Evolutionary conservation across 1,140 invertebrate species (phyloP), one percentile per base, ranked within the genome.

Genomic region (Probaryconus sp.): DNA sequence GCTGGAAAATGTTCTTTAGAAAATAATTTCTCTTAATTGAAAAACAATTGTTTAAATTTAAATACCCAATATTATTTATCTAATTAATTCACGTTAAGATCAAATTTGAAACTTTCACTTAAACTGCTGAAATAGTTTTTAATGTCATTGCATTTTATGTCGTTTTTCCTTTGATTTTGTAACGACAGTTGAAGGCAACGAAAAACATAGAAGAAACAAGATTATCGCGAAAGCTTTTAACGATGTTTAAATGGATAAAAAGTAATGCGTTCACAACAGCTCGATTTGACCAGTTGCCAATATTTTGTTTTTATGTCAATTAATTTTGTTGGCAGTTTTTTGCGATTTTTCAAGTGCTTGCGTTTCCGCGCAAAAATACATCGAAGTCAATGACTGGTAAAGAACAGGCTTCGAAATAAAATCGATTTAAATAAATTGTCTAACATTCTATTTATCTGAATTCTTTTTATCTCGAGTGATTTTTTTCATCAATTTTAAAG

Each of bases 231-330:
- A 43, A 33, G 40, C 53, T 58, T 43, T 58, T 58, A 45, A 45
- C 40, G 28, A 26, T 28, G 18, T 58, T 43, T 45, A 58, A 56
- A 17, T 13, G 17, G 20, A 13, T 17, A 35, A 45, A 58, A 58
- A 58, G 17, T 58, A 40, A 31, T 40, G 9, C 14, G 6, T n/a
- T n/a, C n/a, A n/a, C n/a, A n/a, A n/a, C n/a, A n/a, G 53, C 28
- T 58, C 38, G 5, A 58, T 58, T 58, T 45, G 40, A 58, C 53
- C 28, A 45, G 38, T 35, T 58, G 53, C 38, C 53, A 58, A 58
- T 58, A 35, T 43, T 58, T 33, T 43, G 28, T 40, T 58, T 58
- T 58, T 45, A 45, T 21, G 30, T 45, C 7, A 40, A 45, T 58
- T 33, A 45, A 58, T 28, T 58, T 58, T 11, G 13, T 24, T 37